phyloP scores from a whole-genome alignment of 2,888 invertebrate genomes.

The Xestia sexstrigata region DNA sequence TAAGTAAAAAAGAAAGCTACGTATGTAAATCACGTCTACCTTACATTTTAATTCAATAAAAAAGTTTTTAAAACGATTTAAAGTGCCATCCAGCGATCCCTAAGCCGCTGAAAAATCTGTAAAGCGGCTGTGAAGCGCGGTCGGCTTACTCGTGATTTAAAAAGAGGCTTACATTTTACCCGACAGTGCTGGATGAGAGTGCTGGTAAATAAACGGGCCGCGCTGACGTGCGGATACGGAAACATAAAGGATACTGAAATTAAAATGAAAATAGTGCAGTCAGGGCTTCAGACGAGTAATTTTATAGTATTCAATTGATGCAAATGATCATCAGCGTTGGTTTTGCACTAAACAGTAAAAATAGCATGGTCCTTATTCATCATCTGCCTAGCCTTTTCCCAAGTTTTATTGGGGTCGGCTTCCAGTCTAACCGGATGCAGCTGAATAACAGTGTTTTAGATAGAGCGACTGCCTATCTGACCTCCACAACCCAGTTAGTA shows the following conservation, averaged over 20 bases:
- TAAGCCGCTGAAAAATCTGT: constrained; percentile 68
- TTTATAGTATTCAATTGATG: background rate
- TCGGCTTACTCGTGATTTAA: constrained; percentile 68
- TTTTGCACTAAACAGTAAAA: too few relatives aligned
- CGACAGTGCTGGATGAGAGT: constrained; percentile 46
- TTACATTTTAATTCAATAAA: constrained; percentile 53
- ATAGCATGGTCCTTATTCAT: too few relatives aligned
- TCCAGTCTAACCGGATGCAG: too few relatives aligned
- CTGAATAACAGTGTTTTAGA: too few relatives aligned
- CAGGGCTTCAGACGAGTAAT: background rate
- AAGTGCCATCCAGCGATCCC: constrained; percentile 44
- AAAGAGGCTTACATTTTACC: constrained; percentile 66
- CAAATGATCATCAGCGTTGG: too few relatives aligned
- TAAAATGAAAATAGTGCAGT: background rate
- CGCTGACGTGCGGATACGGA: constrained; percentile 2
- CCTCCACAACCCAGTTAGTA: too few relatives aligned
- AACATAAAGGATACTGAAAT: background rate
- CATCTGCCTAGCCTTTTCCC: too few relatives aligned
- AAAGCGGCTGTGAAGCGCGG: constrained; percentile 64
- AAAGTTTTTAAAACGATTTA: constrained; percentile 59
- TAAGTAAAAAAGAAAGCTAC: background rate
- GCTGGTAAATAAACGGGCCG: constrained; percentile 36
- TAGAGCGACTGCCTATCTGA: too few relatives aligned
- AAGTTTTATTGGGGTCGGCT: too few relatives aligned
- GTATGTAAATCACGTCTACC: constrained; percentile 20